Evolutionary conservation across 2,113 vertebrate genomes (phyloP).

Genomic region (Sterrhoptilus dennistouni): DNA sequence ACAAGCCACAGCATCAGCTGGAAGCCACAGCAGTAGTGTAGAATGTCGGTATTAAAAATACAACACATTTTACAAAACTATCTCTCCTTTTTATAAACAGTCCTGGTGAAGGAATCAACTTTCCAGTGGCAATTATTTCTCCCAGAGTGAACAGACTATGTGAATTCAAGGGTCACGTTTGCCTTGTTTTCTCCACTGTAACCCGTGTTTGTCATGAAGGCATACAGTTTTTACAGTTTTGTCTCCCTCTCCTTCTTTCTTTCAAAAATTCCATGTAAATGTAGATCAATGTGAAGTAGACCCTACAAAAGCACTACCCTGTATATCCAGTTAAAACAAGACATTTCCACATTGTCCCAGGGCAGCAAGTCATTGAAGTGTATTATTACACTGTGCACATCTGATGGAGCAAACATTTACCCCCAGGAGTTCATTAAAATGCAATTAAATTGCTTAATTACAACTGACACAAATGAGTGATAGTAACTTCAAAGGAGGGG

Average conservation of each 20-base stretch:
- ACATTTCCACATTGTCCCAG: conserved; percentile 18
- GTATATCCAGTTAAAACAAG: background rate
- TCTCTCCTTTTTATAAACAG: background rate
- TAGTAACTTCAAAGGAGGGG: background rate
- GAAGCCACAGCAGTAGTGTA: background rate
- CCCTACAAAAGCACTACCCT: background rate
- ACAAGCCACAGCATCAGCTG: background rate
- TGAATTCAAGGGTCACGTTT: background rate
- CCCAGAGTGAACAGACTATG: background rate
- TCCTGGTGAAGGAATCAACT: background rate
- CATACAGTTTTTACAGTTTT: background rate
- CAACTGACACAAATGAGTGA: conserved; percentile 34
- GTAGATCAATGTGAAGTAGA: background rate
- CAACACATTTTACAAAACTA: background rate
- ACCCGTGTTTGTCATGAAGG: background rate
- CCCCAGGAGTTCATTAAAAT: background rate
- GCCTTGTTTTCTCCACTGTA: background rate
- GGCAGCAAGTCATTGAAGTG: conserved; percentile 16
- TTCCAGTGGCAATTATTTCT: background rate
- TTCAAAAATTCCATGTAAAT: background rate
- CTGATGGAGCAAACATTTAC: conserved; percentile 21
- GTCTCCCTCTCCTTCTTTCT: background rate
- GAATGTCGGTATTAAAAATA: background rate
- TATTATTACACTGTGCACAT: background rate
- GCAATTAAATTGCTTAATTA: conserved; percentile 42